Conservation (phyloP, 2,797 vertebrate species). For the Peromyscus eremicus region DNA sequence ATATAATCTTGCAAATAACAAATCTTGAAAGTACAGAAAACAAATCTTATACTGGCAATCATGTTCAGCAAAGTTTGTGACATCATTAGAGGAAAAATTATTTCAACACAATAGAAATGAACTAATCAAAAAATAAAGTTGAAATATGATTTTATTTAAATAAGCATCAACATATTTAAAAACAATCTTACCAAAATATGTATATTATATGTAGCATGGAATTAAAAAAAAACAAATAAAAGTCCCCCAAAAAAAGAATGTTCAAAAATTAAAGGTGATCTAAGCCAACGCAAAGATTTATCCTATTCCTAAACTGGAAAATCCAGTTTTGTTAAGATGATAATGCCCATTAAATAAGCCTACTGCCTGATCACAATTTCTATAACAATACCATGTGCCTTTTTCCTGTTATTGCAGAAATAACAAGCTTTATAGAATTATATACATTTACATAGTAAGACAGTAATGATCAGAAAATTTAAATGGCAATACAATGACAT, state of each 20-base stretch:
- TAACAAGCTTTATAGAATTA: neutral
- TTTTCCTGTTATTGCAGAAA: neutral
- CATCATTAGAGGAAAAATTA: neutral
- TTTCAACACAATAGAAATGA: neutral
- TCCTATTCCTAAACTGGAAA: neutral
- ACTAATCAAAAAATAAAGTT: neutral
- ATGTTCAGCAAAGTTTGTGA: neutral
- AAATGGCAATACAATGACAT: neutral
- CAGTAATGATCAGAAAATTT: slow-evolving; percentile 12
- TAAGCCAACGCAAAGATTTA: neutral
- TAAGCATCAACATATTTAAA: neutral
- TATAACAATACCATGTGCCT: neutral
- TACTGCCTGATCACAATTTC: neutral
- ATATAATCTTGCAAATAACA: neutral
- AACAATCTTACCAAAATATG: neutral
- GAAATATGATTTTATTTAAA: neutral
- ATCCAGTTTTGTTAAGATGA: neutral
- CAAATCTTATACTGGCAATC: neutral
- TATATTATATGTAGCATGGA: neutral
- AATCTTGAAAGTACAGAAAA: neutral
- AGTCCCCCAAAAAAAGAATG: neutral
- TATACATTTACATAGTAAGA: neutral
- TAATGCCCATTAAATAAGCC: neutral
- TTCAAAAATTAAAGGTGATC: neutral
- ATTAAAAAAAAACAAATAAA: neutral